Base-by-base conservation (phyloP, 1,140 invertebrate species). In the Drosophila murphyi region DNA sequence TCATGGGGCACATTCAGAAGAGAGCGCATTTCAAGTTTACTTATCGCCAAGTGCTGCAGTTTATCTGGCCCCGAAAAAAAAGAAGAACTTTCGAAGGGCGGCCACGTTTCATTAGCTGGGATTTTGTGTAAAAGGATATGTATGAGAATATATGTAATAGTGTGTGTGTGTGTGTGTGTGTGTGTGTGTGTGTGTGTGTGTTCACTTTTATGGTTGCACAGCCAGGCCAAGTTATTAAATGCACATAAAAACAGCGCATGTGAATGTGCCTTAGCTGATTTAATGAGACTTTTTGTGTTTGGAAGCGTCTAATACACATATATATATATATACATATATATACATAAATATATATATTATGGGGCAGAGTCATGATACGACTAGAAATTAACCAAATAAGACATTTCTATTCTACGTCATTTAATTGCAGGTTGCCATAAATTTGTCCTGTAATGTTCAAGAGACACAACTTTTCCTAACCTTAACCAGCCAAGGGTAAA, bases 51-150 rank as follows among this genome's bases (percentile, higher is more conserved):
- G 32, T 86, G 76, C 78, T 69, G 81, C 77, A 82, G 75, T 80
- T 85, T 86, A 69, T 71, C 70, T 70, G 39, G 29, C 8, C 41
- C 10, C 56, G 4, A 5, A 41, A 39, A 39, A 29, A 7, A 5
- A 5, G 10, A 28, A 34, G 7, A 74, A 82, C 78, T 77, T 79
- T 79, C 60, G 55, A 20, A 4, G 31, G 34, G 45, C 6, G 62
- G 41, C 71, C 61, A 76, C 69, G 80, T 87, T 88, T 87, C 83
- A 87, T 88, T 87, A 87, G 83, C 72, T 60, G 35, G 72, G 73
- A 70, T 82, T 76, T 57, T 45, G n/a, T 54, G 7, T 63, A 50
- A 29, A 12, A 41, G 35, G 3, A 47, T 29, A 61, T 31, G 41
- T n/a, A 60, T 64, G 34, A 51, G 70, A 45, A 57, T 57, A 51